A percentile compares a stretch with the other conserved stretches of the same genome.
Conservation (phyloP, 2,797 vertebrate species). For the Falco columbarius region DNA sequence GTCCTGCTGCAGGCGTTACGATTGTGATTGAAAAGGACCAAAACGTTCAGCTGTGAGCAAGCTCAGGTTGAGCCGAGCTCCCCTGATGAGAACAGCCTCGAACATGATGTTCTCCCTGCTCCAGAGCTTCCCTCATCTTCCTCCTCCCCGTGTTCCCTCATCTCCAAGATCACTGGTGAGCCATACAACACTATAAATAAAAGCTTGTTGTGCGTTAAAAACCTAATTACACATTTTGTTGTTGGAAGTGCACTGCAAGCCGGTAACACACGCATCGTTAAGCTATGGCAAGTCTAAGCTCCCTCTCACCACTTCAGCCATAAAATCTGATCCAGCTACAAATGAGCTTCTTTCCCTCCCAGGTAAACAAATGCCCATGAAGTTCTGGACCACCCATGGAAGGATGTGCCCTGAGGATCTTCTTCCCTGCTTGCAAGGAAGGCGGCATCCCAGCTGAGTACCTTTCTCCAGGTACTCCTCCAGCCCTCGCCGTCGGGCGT, state of each 20-base stretch:
- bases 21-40: too few species aligned
- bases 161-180: not conserved
- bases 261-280: not conserved
- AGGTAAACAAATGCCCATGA: accelerated
- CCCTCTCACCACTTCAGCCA: not conserved
- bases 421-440: not conserved
- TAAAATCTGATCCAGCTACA: not conserved
- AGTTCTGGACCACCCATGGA: accelerated
- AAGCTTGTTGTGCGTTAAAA: not conserved
- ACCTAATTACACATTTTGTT: not conserved
- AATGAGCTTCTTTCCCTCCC: not conserved
- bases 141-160: not conserved
- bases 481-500: conserved; percentile 89
- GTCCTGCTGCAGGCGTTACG: not conserved
- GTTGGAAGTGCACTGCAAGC: not conserved
- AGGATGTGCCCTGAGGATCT: too few species aligned
- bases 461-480: conserved; percentile 90
- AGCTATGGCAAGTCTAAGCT: not conserved
- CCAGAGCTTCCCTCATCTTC: not conserved
- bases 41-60: not conserved
- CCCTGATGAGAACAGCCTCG: not conserved
- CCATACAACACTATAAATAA: not conserved
- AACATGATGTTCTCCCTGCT: not conserved
- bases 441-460: not conserved
- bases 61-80: not conserved